Evolutionary conservation across 2,113 vertebrate genomes (phyloP).

Genomic region (Oceanodroma tethys): DNA sequence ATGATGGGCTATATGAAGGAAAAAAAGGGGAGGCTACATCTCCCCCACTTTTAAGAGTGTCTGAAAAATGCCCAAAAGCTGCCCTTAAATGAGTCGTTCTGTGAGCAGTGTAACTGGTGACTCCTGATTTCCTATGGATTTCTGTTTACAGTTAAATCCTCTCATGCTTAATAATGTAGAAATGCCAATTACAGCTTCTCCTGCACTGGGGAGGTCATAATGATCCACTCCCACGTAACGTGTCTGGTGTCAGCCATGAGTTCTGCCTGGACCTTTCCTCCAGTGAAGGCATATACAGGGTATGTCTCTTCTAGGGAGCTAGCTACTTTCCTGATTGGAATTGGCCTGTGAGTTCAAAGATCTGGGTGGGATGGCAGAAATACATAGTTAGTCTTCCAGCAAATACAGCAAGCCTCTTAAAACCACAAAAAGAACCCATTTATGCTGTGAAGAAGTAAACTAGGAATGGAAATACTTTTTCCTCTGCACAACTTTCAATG

Average conservation of each 20-base stretch:
- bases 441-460: not conserved
- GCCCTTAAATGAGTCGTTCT: not conserved
- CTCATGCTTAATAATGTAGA: not conserved
- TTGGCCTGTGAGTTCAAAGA: not conserved
- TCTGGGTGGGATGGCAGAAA: not conserved
- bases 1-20: not conserved
- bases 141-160: conserved; percentile 10
- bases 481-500: not conserved
- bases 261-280: not conserved
- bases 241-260: not conserved
- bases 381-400: not conserved
- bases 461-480: not conserved
- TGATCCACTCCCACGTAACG: not conserved
- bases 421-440: not conserved
- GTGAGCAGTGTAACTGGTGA: not conserved
- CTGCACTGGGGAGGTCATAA: not conserved
- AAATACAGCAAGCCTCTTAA: not conserved
- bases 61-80: not conserved
- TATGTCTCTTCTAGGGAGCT: not conserved
- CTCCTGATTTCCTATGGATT: conserved; percentile 16
- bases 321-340: not conserved
- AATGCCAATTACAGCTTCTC: conserved; percentile 18
- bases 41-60: not conserved
- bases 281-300: not conserved
- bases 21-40: not conserved